Base-by-base conservation (phyloP, 2,888 invertebrate species). In the Ornithoptera priamus region DNA sequence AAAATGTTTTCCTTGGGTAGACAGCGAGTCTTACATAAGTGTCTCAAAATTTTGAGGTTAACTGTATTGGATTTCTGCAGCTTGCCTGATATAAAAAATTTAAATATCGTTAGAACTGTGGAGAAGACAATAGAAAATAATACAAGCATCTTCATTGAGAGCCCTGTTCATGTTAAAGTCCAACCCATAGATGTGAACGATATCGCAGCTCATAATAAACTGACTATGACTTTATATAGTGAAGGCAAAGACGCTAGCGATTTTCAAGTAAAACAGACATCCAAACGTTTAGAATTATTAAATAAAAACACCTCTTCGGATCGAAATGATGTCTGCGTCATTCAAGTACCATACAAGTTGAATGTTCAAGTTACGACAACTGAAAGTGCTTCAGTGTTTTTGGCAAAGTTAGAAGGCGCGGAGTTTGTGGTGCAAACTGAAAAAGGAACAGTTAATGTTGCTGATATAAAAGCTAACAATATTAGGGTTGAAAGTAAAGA, bases 21-120 rank as follows among this genome's bases (percentile, higher is more conserved):
- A 62, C 87, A 85, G 71, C 83, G 88, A 69, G 85, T 87, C 79
- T 85, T 91, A 84, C 85, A 89, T 84, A 92, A 90, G 84, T 88
- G 88, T 78, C 85, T 89, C 78, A 91, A 89, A 75, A 84, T 90
- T 90, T 92, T 93, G 88, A 93, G 93, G 93, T 92, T 93, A 93
- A 80, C 86, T 77, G 80, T 87, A 74, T 84, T 82, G 69, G 87
- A 92, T 75, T 90, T 87, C 71, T 88, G 87, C 75, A 91, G 77
- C 76, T 81, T 89, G 70, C 92, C 90, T 39, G 91, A 92, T 78
- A 79, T 92, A 72, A 86, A 90, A 79, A 91, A 88, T 62, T 81
- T 93, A 74, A 90, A 89, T 75, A 78, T 89, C 18, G 86, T 93
- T 53, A 86, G 92, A 75, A 92, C 92, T 4, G 90, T 93, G 10